A percentile compares a stretch with the other conserved stretches of the same genome.
Conservation (phyloP, 2,797 vertebrate genomes). For the Gallinago nigripennis region DNA sequence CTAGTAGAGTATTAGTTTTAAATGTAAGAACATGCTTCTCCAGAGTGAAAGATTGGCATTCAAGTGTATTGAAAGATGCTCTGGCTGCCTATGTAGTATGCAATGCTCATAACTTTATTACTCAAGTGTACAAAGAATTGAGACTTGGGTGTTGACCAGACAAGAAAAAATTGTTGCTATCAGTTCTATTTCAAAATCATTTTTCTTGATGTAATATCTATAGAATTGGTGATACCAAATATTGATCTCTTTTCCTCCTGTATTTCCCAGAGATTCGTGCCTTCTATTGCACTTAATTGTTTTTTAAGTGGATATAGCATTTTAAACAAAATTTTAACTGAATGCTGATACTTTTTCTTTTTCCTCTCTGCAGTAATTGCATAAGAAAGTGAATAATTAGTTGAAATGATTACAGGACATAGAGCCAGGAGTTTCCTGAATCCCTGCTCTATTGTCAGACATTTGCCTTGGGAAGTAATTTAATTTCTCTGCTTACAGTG, state of each 20-base stretch:
- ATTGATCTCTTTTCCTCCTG: background rate
- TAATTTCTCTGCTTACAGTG: conserved; percentile 18
- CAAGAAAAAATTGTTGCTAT: background rate
- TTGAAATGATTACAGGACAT: background rate
- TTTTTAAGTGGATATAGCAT: background rate
- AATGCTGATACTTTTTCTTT: background rate
- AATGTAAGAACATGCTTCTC: conserved; percentile 15
- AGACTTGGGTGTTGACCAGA: conserved; percentile 10
- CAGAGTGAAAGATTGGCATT: background rate
- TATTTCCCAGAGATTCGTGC: background rate
- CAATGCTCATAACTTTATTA: background rate
- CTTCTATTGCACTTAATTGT: background rate
- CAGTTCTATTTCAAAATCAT: background rate
- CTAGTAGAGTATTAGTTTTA: background rate
- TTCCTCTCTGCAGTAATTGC: background rate
- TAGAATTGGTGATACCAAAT: conserved; percentile 15
- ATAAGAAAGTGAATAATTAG: conserved; percentile 10
- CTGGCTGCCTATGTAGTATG: background rate
- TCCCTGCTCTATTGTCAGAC: conserved; percentile 21
- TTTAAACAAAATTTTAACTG: background rate
- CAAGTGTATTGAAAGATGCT: background rate
- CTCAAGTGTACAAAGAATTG: background rate
- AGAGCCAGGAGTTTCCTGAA: background rate
- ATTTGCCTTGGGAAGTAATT: conserved; percentile 20
- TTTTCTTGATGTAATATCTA: background rate